These are phyloP conservation scores for Liodrosophila aerea DNA, from an alignment of 2,888 invertebrate genomes.

Conservation along the genomic window DNA sequence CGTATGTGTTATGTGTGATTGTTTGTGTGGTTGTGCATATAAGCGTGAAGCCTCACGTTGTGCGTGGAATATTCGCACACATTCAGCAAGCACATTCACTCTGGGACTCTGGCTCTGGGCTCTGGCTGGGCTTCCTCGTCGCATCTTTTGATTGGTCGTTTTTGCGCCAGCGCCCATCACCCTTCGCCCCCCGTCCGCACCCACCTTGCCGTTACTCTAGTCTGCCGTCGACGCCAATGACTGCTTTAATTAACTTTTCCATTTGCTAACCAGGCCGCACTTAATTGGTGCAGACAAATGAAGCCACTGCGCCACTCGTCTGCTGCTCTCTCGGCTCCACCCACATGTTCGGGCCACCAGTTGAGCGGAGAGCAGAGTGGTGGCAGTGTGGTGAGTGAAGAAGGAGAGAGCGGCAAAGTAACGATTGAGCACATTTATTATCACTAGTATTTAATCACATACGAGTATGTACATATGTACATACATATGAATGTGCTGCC, in stretches of 20 bases:
- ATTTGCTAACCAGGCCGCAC: conserved; percentile 42
- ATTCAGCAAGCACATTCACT: too few relatives aligned
- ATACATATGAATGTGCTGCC: background rate
- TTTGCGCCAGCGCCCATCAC: conserved; percentile 46
- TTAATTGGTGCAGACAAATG: conserved; percentile 60
- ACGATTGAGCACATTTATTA: too few relatives aligned
- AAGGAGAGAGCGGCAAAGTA: too few relatives aligned
- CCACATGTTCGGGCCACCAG: conserved; percentile 3
- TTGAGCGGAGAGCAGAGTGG: background rate
- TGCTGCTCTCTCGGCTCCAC: conserved; percentile 20
- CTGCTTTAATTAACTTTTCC: conserved; percentile 64
- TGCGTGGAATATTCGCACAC: conserved; percentile 57
- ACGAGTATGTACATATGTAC: background rate
- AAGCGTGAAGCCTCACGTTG: conserved; percentile 27
- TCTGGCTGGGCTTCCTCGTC: conserved; percentile 39
- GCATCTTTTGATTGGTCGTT: conserved; percentile 72
- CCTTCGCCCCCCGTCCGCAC: conserved; percentile 2
- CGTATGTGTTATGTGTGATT: conserved; percentile 7
- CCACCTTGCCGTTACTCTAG: background rate
- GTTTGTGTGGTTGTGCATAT: too few relatives aligned
- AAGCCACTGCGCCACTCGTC: conserved; percentile 5
- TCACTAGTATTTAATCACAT: background rate
- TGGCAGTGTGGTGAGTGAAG: too few relatives aligned
- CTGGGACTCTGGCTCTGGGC: too few relatives aligned
- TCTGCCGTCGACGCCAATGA: background rate